A percentile compares a stretch with the other conserved stretches of the same genome.
Conservation (phyloP, 2,888 invertebrate genomes). For the Agrilus cyanescens region DNA sequence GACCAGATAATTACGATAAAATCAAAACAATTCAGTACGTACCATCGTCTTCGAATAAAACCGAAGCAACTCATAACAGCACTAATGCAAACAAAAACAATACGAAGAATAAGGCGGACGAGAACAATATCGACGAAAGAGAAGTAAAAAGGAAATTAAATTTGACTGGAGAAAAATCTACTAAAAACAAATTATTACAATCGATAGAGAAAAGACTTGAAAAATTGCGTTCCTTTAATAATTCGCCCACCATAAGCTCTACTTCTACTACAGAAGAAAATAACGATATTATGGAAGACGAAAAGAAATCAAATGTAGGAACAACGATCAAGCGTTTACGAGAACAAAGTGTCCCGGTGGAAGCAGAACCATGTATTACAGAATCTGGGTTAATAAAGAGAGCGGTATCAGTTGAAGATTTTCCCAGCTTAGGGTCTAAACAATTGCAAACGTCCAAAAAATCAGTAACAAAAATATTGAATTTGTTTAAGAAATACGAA, state of each 20-base stretch:
- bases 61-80: neutral
- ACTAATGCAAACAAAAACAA: too few relatives aligned
- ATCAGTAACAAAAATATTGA: constrained; percentile 63
- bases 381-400: constrained; percentile 57
- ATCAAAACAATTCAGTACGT: neutral
- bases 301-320: constrained; percentile 38
- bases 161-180: constrained; percentile 21
- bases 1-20: constrained; percentile 4
- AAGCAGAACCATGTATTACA: constrained; percentile 37
- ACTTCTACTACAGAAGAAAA: constrained; percentile 25
- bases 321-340: constrained; percentile 48
- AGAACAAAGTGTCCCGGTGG: constrained; percentile 53
- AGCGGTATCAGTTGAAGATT: constrained; percentile 60
- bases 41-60: neutral
- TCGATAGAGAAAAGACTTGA: constrained; percentile 68
- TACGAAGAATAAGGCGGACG: too few relatives aligned
- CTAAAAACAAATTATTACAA: constrained; percentile 50
- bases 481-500: constrained; percentile 64
- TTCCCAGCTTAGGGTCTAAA: constrained; percentile 38
- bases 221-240: constrained; percentile 43
- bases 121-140: constrained; percentile 1
- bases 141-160: constrained; percentile 4
- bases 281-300: constrained; percentile 25
- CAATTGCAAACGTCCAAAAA: constrained; percentile 48
- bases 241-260: constrained; percentile 37